phyloP scores from a whole-genome alignment of 2,888 invertebrate species.

The Sthenelais limicola region DNA sequence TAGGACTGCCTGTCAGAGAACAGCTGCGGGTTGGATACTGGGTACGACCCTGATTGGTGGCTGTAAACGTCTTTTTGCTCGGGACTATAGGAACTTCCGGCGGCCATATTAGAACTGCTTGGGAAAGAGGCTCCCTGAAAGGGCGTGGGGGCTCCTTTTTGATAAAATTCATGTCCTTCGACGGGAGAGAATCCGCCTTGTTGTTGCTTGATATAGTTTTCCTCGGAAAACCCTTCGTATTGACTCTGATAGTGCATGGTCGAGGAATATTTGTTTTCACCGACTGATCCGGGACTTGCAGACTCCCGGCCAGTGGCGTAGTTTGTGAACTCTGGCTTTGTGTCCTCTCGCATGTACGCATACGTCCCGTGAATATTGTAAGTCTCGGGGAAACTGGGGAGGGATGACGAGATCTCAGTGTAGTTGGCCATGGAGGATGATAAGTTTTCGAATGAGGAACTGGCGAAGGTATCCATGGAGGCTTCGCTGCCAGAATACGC shows the following conservation, averaged over 20 bases:
- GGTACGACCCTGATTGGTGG: neutral
- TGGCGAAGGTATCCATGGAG: constrained; percentile 11
- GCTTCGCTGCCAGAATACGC: constrained; percentile 28
- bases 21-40: constrained; percentile 22
- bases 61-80: constrained; percentile 32
- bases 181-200: neutral
- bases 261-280: constrained; percentile 31
- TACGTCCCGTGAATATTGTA: constrained; percentile 40
- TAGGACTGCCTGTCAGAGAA: constrained; percentile 46
- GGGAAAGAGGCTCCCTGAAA: constrained; percentile 26
- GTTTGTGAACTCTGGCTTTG: constrained; percentile 31
- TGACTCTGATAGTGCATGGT: constrained; percentile 41
- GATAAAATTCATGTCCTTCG: constrained; percentile 32
- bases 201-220: constrained; percentile 33
- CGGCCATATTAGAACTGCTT: neutral
- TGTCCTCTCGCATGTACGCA: constrained; percentile 42
- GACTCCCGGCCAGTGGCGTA: constrained; percentile 1
- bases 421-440: constrained; percentile 22
- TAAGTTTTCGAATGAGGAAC: neutral
- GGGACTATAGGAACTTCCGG: neutral
- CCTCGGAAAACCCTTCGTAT: constrained; percentile 38
- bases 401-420: constrained; percentile 19
- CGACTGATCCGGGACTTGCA: constrained; percentile 15
- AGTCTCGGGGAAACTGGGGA: constrained; percentile 41
- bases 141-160: neutral